Evolutionary conservation across 37 sponge, comb jelly and placozoan genomes (phyloP).

Genomic region (Haliclona indistincta): DNA sequence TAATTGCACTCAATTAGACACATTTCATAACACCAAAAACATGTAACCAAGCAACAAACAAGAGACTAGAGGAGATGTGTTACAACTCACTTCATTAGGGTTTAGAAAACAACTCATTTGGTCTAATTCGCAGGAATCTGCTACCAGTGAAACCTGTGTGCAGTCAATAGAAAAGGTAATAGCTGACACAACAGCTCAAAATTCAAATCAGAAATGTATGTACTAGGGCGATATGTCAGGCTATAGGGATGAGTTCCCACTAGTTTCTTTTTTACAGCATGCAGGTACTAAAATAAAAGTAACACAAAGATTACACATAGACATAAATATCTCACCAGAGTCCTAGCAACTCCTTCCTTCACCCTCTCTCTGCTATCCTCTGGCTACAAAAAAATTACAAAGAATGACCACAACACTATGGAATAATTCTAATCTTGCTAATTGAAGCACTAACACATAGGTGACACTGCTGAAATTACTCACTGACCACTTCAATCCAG

Average conservation of each 20-base stretch:
- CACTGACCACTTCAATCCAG: slow-evolving; percentile 80
- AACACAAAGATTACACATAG: too few species aligned
- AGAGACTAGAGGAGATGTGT: too few species aligned
- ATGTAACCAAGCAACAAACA: too few species aligned
- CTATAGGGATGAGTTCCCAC: neutral
- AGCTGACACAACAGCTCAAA: slow-evolving; percentile 4
- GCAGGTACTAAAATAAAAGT: too few species aligned
- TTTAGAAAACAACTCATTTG: slow-evolving; percentile 38
- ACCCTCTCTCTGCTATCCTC: slow-evolving; percentile 57
- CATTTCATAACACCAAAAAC: too few species aligned
- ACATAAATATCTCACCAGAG: slow-evolving; percentile 43
- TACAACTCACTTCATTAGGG: slow-evolving; percentile 73
- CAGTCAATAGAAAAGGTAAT: neutral
- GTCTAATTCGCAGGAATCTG: slow-evolving; percentile 8
- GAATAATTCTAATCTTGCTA: neutral
- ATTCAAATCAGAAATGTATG: neutral
- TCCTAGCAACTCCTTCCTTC: slow-evolving; percentile 63
- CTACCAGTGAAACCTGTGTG: slow-evolving; percentile 3
- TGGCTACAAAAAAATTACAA: slow-evolving; percentile 13
- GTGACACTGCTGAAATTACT: neutral
- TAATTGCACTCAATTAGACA: too few species aligned
- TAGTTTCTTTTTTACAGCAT: too few species aligned
- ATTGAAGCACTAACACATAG: neutral
- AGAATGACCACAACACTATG: neutral
- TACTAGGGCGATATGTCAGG: neutral